phyloP scores from a whole-genome alignment of 2,797 vertebrate genomes.

The Coendou prehensilis region DNA sequence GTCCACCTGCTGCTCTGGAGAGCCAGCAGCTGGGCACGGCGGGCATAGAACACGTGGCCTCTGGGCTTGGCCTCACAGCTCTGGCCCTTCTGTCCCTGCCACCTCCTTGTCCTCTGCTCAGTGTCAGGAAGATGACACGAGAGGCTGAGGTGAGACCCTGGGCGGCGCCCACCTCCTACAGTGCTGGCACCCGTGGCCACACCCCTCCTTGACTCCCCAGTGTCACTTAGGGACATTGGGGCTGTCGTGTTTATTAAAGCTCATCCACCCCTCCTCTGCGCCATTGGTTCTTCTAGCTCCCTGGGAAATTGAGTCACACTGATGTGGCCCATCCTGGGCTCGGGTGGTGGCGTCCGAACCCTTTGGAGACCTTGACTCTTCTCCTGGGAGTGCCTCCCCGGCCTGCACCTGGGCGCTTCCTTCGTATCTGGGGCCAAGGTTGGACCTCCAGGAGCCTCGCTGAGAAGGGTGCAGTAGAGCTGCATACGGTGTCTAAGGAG shows the following conservation, averaged over 20 bases:
- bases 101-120: no score
- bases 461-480: not conserved
- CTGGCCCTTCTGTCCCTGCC: not conserved
- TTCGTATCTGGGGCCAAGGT: not conserved
- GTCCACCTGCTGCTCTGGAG: not conserved
- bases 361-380: not conserved
- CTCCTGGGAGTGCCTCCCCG: not conserved
- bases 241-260: not conserved
- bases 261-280: accelerated
- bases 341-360: not conserved
- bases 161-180: not conserved
- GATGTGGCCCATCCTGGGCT: not conserved
- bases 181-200: not conserved
- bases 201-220: not conserved
- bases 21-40: accelerated
- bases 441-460: not conserved
- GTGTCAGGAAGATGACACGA: not conserved
- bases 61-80: not conserved
- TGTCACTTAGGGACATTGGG: not conserved
- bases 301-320: not conserved
- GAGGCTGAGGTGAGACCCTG: not conserved
- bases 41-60: not conserved
- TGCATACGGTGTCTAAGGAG: not conserved
- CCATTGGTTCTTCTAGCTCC: not conserved
- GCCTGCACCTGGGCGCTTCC: not conserved